Conservation (phyloP, 2,888 invertebrate species). For the Priocnemis perturbator region DNA sequence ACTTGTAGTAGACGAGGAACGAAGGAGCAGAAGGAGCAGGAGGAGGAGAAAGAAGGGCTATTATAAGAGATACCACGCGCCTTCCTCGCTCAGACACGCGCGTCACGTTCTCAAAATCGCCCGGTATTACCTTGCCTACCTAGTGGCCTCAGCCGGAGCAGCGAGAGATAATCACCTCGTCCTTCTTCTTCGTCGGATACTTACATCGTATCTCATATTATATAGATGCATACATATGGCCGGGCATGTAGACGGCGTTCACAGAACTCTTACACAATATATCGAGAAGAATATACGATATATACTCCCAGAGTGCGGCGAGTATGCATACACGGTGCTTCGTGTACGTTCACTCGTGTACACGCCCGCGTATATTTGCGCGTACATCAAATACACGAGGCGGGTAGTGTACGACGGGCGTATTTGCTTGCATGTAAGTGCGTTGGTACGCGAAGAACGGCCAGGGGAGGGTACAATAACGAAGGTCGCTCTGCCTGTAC, state of each 20-base stretch:
- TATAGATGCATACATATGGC: no score
- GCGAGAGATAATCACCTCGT: constrained; percentile 54
- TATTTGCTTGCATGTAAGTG: no score
- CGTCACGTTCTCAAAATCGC: constrained; percentile 68
- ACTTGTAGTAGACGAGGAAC: not conserved
- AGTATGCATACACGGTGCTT: no score
- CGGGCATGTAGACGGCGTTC: no score
- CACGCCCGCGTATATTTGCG: not conserved
- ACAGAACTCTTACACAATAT: not conserved
- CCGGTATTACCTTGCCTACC: constrained; percentile 56
- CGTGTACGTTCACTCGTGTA: not conserved
- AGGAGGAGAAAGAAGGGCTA: constrained; percentile 30
- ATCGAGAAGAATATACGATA: not conserved
- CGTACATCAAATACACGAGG: no score
- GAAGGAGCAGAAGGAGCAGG: constrained; percentile 1
- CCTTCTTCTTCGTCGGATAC: constrained; percentile 43
- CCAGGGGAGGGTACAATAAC: constrained; percentile 1
- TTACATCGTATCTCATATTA: constrained; percentile 36
- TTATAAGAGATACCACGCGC: constrained; percentile 62
- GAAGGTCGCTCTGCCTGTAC: constrained; percentile 4
- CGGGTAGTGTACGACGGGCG: no score
- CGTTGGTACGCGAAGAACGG: no score
- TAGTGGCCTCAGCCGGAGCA: constrained; percentile 36
- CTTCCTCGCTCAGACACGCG: constrained; percentile 66
- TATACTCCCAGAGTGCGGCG: not conserved